Evolutionary conservation across 2,888 invertebrate species (phyloP), one percentile per base, ranked within the genome.

Genomic region (Leptinotarsa juncta): DNA sequence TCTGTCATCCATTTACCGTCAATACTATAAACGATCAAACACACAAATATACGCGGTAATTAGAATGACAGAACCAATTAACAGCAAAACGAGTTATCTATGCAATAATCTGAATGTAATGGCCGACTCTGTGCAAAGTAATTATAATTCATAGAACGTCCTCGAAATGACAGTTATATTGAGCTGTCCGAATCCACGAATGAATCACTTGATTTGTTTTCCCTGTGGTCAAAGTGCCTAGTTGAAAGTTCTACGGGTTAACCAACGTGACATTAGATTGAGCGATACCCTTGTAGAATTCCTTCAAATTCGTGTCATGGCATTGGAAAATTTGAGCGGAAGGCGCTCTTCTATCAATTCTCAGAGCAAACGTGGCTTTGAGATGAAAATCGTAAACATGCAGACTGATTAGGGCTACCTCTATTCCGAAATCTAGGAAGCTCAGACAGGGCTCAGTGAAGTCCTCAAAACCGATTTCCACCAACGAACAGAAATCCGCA

Each of bases 111-210:
- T 62, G 76, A 73, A 74, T 74, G 72, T 76, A 72, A 77, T 69
- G 67, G 70, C 60, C 75, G 77, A 76, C 75, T 75, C 75, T 72
- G 42, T 23, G 73, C 72, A 72, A 76, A 78, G 77, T 80, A 79
- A 80, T 81, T 81, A 77, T 80, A 78, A 80, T 80, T 79, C 69
- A 48, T 55, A 69, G 57, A 57, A 48, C 69, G 69, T 60, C 53
- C 50, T 50, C 71, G 67, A 67, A 78, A 69, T 77, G 81, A 77
- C 81, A 79, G 77, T 77, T 78, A 79, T 79, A 79, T 78, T 78
- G 74, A 73, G 70, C 76, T 78, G 78, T 79, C 78, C 79, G 68
- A 77, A 74, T 75, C 74, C 72, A 42, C 70, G 73, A 76, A 78
- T 78, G 78, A 81, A 81, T 79, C 79, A 76, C 75, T 75, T 67